phyloP scores from a whole-genome alignment of 2,797 vertebrate species.

The Menidia menidia region DNA sequence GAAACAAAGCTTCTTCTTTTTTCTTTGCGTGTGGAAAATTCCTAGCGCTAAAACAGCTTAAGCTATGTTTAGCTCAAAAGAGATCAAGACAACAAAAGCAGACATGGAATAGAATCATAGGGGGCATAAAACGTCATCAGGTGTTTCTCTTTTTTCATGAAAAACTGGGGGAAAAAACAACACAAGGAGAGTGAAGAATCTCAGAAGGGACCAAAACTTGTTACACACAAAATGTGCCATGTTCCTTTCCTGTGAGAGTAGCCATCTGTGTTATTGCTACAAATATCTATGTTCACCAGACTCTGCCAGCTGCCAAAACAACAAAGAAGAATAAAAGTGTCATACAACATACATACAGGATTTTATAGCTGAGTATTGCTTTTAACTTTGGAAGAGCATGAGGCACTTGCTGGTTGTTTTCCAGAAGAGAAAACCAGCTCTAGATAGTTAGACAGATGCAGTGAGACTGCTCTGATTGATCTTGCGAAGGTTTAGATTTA shows the following conservation, averaged over 20 bases:
- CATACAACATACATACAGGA: slow-evolving; percentile 5
- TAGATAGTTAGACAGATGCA: not conserved
- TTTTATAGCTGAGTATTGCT: slow-evolving; percentile 5
- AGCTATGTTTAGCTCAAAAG: no score
- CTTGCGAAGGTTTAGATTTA: slow-evolving; percentile 38
- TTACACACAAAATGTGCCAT: slow-evolving; percentile 25
- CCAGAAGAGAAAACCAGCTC: not conserved
- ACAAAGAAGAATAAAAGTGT: slow-evolving; percentile 5
- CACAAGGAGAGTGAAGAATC: slow-evolving; percentile 14
- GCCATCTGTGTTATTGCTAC: slow-evolving; percentile 26
- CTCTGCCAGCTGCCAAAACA: slow-evolving; percentile 10
- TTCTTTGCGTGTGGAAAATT: not conserved
- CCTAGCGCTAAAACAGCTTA: no score
- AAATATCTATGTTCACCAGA: slow-evolving; percentile 17
- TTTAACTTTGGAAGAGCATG: not conserved
- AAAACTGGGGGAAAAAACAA: slow-evolving; percentile 2
- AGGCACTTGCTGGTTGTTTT: slow-evolving; percentile 8
- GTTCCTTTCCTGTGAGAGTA: not conserved
- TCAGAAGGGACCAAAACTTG: slow-evolving; percentile 10
- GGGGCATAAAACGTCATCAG: no score
- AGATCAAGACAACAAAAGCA: no score
- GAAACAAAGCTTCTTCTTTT: slow-evolving; percentile 15
- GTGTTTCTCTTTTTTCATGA: no score
- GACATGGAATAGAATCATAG: no score
- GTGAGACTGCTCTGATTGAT: slow-evolving; percentile 22